Evolutionary conservation across 2,888 invertebrate genomes (phyloP).

Genomic region (Polymixis lichenea): DNA sequence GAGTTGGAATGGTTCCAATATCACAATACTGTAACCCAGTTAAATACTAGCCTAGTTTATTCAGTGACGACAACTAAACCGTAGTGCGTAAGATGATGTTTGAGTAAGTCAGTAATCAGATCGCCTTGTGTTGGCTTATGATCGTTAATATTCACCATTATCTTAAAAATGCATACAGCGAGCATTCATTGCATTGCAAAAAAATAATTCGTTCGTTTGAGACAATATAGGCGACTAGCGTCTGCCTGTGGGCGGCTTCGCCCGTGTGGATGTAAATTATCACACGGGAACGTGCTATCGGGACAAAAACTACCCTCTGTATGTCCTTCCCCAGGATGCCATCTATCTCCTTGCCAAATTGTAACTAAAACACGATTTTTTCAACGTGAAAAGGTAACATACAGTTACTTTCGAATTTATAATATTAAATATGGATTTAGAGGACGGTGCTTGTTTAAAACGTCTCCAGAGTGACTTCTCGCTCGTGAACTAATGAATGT

Average conservation of each 20-base stretch:
- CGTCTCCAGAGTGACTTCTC: neutral
- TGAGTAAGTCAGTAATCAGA: conserved; percentile 8
- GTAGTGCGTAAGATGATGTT: conserved; percentile 4
- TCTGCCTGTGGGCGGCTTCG: no score
- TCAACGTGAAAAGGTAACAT: no score
- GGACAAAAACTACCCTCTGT: no score
- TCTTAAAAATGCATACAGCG: neutral
- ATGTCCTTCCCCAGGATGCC: no score
- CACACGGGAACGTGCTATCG: no score
- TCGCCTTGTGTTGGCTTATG: conserved; percentile 2
- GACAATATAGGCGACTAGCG: neutral
- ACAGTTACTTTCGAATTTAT: no score
- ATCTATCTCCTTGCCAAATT: no score
- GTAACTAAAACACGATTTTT: no score
- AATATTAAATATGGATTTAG: no score
- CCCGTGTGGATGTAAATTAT: no score
- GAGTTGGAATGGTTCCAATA: conserved; percentile 57
- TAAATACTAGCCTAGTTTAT: conserved; percentile 23
- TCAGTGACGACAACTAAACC: neutral
- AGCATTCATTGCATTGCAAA: conserved; percentile 5
- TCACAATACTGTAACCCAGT: conserved; percentile 42
- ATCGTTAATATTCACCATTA: neutral
- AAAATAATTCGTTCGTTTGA: neutral
- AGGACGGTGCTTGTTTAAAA: neutral
- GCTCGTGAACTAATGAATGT: no score